A percentile compares a stretch with the other conserved stretches of the same genome.
These are phyloP conservation scores for Columba livia DNA, from an alignment of 2,113 vertebrate genomes.

Conservation along the genomic window DNA sequence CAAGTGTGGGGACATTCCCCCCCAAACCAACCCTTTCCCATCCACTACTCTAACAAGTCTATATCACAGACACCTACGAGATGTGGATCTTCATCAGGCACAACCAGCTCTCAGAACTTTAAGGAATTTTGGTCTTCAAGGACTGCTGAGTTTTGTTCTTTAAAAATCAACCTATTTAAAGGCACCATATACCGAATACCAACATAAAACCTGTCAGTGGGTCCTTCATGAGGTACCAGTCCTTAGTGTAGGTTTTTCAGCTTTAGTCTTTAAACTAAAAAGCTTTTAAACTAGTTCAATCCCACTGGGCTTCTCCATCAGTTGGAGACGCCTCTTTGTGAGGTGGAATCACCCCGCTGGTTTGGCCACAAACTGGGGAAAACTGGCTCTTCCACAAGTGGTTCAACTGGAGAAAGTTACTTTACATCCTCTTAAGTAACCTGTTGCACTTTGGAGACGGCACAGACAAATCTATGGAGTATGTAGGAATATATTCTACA, in stretches of 20 bases:
- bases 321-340: background rate
- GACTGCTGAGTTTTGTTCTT: background rate
- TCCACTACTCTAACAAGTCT: background rate
- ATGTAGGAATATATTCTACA: background rate
- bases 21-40: background rate
- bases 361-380: background rate
- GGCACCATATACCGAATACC: background rate
- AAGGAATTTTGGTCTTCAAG: background rate
- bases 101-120: background rate
- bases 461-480: background rate
- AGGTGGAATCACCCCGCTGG: background rate
- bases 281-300: background rate
- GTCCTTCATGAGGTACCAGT: background rate
- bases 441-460: background rate
- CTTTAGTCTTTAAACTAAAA: no score
- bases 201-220: background rate
- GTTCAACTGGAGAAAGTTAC: background rate
- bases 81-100: background rate
- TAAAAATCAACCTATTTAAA: background rate
- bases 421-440: background rate
- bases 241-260: background rate
- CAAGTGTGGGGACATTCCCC: background rate
- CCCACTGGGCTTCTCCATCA: background rate
- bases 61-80: accelerated
- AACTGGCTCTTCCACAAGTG: background rate